These are phyloP conservation scores for Steatornis caripensis DNA, from an alignment of 2,113 vertebrate species.

Conservation along the genomic window DNA sequence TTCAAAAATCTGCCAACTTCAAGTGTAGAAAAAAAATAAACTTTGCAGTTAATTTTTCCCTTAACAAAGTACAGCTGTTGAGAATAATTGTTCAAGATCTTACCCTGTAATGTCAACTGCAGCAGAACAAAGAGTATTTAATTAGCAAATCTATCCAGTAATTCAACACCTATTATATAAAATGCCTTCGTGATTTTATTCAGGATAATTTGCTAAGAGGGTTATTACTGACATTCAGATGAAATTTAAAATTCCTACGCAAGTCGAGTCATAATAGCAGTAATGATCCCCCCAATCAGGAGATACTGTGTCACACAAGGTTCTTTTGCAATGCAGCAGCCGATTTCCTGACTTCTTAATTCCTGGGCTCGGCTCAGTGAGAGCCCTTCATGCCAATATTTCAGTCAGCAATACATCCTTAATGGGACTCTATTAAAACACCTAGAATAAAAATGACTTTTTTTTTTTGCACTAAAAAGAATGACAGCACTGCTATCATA, in stretches of 20 bases:
- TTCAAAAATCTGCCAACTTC: conserved; percentile 84
- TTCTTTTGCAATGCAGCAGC: conserved; percentile 82
- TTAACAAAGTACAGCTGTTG: conserved; percentile 87
- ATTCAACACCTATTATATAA: conserved; percentile 92
- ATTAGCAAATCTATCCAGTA: conserved; percentile 95
- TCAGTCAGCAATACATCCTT: conserved; percentile 83
- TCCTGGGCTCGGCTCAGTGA: conserved; percentile 83
- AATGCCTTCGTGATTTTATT: conserved; percentile 97
- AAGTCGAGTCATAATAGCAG: conserved; percentile 91
- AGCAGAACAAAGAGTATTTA: conserved; percentile 90
- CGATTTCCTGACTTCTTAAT: conserved; percentile 87
- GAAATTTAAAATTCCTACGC: conserved; percentile 95
- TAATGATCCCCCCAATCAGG: conserved; percentile 97
- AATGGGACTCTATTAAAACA: conserved; percentile 85
- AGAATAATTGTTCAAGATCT: conserved; percentile 87
- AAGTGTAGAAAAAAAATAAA: conserved; percentile 77
- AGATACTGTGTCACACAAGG: conserved; percentile 86
- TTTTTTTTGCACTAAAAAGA: conserved; percentile 70
- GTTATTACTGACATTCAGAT: conserved; percentile 97
- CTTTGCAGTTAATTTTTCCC: conserved; percentile 84
- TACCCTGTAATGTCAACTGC: conserved; percentile 88
- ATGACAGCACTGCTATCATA: conserved; percentile 80
- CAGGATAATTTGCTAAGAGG: conserved; percentile 99
- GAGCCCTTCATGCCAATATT: conserved; percentile 84
- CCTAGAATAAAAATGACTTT: conserved; percentile 78